Conservation (phyloP, 2,797 vertebrate species). For the Arremon aurantiirostris region DNA sequence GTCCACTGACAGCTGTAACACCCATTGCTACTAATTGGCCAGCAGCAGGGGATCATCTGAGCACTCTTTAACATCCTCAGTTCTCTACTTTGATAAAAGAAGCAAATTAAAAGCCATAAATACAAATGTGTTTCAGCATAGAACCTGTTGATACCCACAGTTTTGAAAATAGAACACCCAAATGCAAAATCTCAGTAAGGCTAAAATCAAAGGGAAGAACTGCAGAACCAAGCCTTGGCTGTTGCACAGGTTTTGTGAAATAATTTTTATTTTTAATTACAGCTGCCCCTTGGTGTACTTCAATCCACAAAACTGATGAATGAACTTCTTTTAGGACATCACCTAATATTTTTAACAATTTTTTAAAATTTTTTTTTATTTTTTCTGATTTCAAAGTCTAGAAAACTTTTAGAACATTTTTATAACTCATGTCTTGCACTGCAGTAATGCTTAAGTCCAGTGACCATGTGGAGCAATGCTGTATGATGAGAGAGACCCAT, state of each 20-base stretch:
- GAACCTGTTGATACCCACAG: background rate
- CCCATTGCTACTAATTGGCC: constrained; percentile 23
- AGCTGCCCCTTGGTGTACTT: background rate
- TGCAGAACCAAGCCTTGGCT: background rate
- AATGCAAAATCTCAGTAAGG: background rate
- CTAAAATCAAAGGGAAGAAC: background rate
- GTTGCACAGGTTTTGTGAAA: background rate
- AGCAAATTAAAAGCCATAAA: background rate
- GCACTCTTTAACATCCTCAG: background rate
- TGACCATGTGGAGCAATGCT: background rate
- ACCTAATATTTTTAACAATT: background rate
- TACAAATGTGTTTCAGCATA: background rate
- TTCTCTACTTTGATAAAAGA: background rate
- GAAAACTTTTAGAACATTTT: background rate
- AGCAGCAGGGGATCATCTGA: constrained; percentile 20
- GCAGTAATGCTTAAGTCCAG: background rate
- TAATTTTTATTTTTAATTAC: background rate
- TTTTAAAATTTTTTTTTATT: too few species aligned
- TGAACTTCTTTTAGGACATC: background rate
- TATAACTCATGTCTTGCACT: background rate
- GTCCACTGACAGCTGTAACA: background rate
- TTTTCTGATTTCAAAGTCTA: background rate
- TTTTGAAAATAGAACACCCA: background rate
- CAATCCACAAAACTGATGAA: background rate
- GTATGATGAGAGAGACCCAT: background rate